Conservation (phyloP, 2,888 invertebrate species). For the Drosophila pullipes region DNA sequence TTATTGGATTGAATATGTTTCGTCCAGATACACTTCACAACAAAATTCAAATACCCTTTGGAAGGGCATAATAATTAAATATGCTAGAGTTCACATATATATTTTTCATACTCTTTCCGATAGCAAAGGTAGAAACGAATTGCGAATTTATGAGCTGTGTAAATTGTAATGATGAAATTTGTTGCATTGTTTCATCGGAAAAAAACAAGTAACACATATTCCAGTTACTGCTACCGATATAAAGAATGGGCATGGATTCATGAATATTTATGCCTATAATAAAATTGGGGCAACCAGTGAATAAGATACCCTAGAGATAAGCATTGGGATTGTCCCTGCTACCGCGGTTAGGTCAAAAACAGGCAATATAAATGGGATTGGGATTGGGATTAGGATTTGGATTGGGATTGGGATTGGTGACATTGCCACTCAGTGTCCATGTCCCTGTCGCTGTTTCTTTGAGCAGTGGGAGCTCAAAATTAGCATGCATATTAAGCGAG, state of each 20-base stretch:
- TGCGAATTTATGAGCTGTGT: conserved; percentile 25
- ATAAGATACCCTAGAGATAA: not conserved
- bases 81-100: not conserved
- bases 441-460: conserved; percentile 6
- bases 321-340: not conserved
- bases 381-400: not conserved
- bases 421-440: not conserved
- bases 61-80: not conserved
- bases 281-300: conserved; percentile 52
- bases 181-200: conserved; percentile 46
- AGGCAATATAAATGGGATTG: conserved; percentile 3
- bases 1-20: not conserved
- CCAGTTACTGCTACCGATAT: conserved; percentile 9
- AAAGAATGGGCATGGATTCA: conserved; percentile 37
- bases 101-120: not conserved
- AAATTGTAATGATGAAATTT: conserved; percentile 44
- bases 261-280: conserved; percentile 64
- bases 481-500: conserved; percentile 66
- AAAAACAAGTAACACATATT: conserved; percentile 19
- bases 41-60: not conserved
- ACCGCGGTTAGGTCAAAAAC: not conserved
- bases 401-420: conserved; percentile 1
- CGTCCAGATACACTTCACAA: not conserved
- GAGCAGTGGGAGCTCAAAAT: conserved; percentile 37
- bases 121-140: not conserved